Conservation (phyloP, 1,140 invertebrate genomes). For the Eubasilissa regina region DNA sequence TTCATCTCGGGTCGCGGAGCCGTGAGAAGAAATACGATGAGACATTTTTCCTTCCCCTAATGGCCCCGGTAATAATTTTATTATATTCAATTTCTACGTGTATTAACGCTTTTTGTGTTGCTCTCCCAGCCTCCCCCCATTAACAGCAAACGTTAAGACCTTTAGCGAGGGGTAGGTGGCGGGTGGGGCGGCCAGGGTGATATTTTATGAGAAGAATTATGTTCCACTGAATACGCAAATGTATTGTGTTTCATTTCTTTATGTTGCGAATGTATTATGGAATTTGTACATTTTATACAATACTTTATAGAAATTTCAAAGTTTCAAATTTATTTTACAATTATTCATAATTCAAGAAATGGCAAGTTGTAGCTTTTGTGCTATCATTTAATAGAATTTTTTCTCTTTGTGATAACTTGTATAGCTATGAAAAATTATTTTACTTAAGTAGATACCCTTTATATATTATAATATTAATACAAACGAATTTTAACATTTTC, state of each 20-base stretch:
- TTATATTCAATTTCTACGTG: slow-evolving; percentile 57
- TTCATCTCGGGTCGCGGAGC: slow-evolving; percentile 24
- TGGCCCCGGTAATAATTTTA: slow-evolving; percentile 55
- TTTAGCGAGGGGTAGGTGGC: neutral
- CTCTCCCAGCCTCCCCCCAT: slow-evolving; percentile 7
- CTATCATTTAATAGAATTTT: too few species aligned
- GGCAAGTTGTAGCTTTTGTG: too few species aligned
- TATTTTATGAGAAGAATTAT: slow-evolving; percentile 33
- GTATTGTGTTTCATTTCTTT: slow-evolving; percentile 39
- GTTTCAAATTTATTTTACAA: too few species aligned
- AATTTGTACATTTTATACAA: neutral
- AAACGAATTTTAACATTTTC: too few species aligned
- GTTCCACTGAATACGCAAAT: neutral
- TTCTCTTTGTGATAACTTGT: too few species aligned
- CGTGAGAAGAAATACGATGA: slow-evolving; percentile 45
- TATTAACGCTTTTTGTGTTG: slow-evolving; percentile 54
- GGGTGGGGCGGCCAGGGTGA: neutral
- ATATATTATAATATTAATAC: too few species aligned
- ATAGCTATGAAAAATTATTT: too few species aligned
- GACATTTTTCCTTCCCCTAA: slow-evolving; percentile 55
- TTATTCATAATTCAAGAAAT: too few species aligned
- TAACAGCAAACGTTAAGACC: slow-evolving; percentile 41
- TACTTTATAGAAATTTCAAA: too few species aligned
- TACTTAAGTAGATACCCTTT: too few species aligned
- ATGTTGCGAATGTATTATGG: neutral